Percentiles rank a stretch among this genome's conserved stretches.
phyloP scores from a whole-genome alignment of 2,113 vertebrate species.

The Hemiscyllium ocellatum region DNA sequence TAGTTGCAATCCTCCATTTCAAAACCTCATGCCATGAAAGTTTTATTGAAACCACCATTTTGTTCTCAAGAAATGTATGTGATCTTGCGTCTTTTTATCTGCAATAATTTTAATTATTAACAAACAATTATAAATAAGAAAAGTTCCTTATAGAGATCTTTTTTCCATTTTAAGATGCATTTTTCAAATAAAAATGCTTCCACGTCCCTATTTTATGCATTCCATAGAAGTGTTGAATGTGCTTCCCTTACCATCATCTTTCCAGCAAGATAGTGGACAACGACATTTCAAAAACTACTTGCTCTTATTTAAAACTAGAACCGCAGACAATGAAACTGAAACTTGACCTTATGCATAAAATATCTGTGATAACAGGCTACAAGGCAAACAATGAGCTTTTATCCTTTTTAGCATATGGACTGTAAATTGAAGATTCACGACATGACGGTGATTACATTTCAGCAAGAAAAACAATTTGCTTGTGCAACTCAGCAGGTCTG shows the following conservation, averaged over 20 bases:
- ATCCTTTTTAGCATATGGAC: not conserved
- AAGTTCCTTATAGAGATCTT: not conserved
- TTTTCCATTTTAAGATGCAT: not conserved
- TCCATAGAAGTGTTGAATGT: not conserved
- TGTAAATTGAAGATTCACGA: not conserved
- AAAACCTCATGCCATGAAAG: too few relatives aligned
- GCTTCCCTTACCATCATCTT: not conserved
- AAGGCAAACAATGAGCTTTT: not conserved
- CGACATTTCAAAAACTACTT: not conserved
- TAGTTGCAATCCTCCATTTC: not conserved
- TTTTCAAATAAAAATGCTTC: not conserved
- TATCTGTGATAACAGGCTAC: not conserved
- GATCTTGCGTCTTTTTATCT: not conserved
- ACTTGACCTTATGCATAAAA: not conserved
- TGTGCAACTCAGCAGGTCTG: too few relatives aligned
- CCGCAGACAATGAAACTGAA: not conserved
- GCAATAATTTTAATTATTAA: not conserved
- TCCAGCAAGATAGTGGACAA: not conserved
- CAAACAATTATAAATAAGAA: not conserved
- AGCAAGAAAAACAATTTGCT: too few relatives aligned
- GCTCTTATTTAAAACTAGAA: constrained; percentile 8
- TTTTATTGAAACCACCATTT: not conserved
- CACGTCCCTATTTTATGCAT: not conserved
- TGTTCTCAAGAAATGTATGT: not conserved
- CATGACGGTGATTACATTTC: not conserved